Evolutionary conservation across 2,888 invertebrate species (phyloP).

Genomic region (Digitonthophagus gazella): DNA sequence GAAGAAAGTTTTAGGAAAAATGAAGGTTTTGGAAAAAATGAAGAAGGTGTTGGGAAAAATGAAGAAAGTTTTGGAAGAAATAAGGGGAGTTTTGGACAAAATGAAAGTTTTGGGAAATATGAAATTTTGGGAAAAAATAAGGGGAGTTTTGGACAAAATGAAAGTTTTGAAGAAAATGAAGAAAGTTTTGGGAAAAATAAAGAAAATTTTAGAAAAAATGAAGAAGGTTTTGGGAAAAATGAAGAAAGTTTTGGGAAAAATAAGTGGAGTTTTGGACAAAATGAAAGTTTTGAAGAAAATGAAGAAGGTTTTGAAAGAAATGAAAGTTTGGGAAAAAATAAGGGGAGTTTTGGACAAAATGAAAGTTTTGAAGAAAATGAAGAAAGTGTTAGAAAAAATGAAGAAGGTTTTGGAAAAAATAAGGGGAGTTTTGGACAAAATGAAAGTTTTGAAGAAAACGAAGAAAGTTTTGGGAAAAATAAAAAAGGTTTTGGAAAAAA

Average conservation of each 20-base stretch:
- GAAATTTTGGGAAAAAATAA: neutral
- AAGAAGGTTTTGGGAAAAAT: conserved; percentile 14
- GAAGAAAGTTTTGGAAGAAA: conserved; percentile 1
- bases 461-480: too few relatives aligned
- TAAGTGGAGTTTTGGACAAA: conserved; percentile 26
- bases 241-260: conserved; percentile 6
- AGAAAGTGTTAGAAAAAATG: conserved; percentile 19
- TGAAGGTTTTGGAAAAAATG: conserved; percentile 10
- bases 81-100: neutral
- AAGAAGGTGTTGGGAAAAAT: neutral
- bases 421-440: neutral
- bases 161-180: conserved; percentile 8
- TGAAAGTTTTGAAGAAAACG: too few relatives aligned
- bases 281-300: neutral
- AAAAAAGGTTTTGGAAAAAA: neutral
- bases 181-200: neutral
- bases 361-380: neutral
- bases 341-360: conserved; percentile 1
- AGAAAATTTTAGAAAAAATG: too few relatives aligned
- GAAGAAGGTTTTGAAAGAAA: neutral
- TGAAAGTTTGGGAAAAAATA: neutral
- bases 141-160: too few relatives aligned
- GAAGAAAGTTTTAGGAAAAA: too few relatives aligned
- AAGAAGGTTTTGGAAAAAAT: neutral
- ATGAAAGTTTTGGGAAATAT: conserved; percentile 19